phyloP scores from a whole-genome alignment of 2,797 vertebrate genomes.

The Falco concolor region DNA sequence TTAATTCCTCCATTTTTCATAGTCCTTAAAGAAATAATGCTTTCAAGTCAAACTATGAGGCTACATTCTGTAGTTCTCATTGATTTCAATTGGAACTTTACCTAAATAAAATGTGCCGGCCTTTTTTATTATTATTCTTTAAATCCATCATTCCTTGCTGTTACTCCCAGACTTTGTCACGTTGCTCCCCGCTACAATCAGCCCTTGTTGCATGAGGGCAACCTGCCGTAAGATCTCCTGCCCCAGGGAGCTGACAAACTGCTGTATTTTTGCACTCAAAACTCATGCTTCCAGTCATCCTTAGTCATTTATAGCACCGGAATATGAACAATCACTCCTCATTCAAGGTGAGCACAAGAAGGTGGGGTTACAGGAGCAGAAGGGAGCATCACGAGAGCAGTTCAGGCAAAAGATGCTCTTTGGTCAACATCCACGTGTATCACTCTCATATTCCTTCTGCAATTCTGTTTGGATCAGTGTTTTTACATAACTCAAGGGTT shows the following conservation, averaged over 20 bases:
- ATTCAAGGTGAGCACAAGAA: rapidly evolving
- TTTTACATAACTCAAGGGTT: background rate
- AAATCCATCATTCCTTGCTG: conserved; percentile 19
- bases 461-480: background rate
- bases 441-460: background rate
- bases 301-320: background rate
- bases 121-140: background rate
- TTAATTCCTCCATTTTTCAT: background rate
- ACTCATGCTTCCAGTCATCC: background rate
- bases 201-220: background rate
- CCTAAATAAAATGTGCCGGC: background rate
- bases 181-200: background rate
- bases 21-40: conserved; percentile 9
- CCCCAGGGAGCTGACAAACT: background rate
- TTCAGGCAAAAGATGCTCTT: background rate
- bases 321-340: background rate
- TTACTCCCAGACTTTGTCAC: background rate
- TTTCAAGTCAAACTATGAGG: background rate
- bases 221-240: background rate
- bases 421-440: background rate
- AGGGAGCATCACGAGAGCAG: background rate
- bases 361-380: background rate
- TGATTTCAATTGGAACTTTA: conserved; percentile 14
- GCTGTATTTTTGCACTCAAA: background rate
- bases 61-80: background rate